Evolutionary conservation across 2,797 vertebrate genomes (phyloP), one percentile per base, ranked within the genome.

Genomic region (Otolemur crassicaudatus): DNA sequence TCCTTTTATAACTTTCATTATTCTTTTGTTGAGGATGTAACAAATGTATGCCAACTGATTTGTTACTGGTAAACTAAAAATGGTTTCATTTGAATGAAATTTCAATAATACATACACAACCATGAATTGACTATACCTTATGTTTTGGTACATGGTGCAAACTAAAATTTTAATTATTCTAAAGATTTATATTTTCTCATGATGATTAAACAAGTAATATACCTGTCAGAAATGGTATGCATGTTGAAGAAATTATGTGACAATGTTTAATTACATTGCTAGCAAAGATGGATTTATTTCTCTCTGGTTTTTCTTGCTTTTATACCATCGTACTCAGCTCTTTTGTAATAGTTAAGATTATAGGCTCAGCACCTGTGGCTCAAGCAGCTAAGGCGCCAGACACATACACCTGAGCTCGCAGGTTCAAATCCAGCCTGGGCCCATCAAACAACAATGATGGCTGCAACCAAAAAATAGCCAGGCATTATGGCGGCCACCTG

Each of bases 151-250:
- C 60, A 19, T 67, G 5, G 23, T 46, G 31, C 17, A 88, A 56
- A 56, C 34, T 90, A 65, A 93, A 72, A 29, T 81, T 94, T 91
- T 82, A 40, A 40, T 40, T 40, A 40, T 85, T 56, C 34, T 67
- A 43, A 87, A 43, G 49, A 96, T 81, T 87, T 85, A 46, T 23
- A 23, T 85, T 91, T 84, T 92, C 69, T 92, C n/a, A 3, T 76
- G 72, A 70, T 94, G 70, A 88, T 49, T 83, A 23, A 92, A 83
- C 3, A 81, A 65, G 46, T 93, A 83, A 61, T 92, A 67, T 61
- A 46, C 58, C 92, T 86, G 13, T 37, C 82, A 93, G 81, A 90
- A 90, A 58, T 70, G 46, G 1, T 73, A n/a, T 73, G 7, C 23
- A 40, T 14, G 12, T 83, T 90, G 12, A 80, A 94, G 40, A 65